Base-by-base conservation (phyloP, 2,888 invertebrate species). In the Campopleginae sp. region DNA sequence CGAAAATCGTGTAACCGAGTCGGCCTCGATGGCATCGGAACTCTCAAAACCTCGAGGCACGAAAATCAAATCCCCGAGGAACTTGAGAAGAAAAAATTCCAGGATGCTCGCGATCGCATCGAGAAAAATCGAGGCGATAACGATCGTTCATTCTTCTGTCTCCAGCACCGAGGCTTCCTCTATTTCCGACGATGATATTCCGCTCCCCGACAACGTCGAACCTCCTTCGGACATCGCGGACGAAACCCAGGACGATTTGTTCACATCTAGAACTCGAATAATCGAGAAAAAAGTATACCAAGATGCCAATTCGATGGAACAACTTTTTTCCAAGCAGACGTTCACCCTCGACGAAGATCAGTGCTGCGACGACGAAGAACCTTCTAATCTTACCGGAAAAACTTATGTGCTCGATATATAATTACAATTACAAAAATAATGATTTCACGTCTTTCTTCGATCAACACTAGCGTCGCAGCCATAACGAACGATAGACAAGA, bases 251-350 rank as follows among this genome's bases (percentile, higher is more conserved):
- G 54, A 76, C 14, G 82, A 82, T 27, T 42, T 44, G 19, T 61
- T 74, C 61, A 83, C 86, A 6, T 80, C 75, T 17, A 61, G 86
- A 38, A 85, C 80, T 27, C 78, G 75, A 19, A 44, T 85, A 2
- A 71, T 86, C 51, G 65, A 75, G n/a, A 77, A 61, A 42, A 68
- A 66, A 8, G 17, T 19, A 1, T 5, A 10, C 14, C 61, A 79
- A 42, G 33, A 46, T 33, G 75, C n/a, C 23, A 71, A 27, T 46
- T 54, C 54, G 17, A 70, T 78, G 7, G 71, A 70, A 5, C 17
- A 72, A 38, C 48, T 31, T 78, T 63, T 48, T 54, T 14, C 44
- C 12, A 48, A 12, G 12, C 14, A 33, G n/a, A 48, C 58, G 58
- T 68, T 61, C n/a, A 17, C 61, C 33, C 27, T 17, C 10, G 58